These are phyloP conservation scores for Gallinago jamesoni DNA, from an alignment of 2,113 vertebrate genomes.

Conservation along the genomic window DNA sequence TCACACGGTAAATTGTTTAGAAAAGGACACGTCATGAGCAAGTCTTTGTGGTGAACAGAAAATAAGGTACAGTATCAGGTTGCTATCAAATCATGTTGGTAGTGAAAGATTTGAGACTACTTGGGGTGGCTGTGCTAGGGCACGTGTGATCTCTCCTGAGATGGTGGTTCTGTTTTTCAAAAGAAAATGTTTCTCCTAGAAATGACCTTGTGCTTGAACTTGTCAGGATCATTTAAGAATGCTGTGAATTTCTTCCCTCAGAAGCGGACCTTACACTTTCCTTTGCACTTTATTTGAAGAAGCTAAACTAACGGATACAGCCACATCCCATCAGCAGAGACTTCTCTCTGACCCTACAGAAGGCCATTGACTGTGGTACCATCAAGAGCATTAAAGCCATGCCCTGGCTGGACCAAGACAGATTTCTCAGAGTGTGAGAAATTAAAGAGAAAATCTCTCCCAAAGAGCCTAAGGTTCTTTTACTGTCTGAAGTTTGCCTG, in stretches of 20 bases:
- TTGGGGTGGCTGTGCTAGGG: not conserved
- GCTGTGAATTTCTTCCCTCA: not conserved
- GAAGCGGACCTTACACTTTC: not conserved
- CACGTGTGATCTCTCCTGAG: not conserved
- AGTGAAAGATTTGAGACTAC: not conserved
- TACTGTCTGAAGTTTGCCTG: not conserved
- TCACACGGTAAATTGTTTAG: not conserved
- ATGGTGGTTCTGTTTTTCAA: not conserved
- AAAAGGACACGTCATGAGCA: accelerated
- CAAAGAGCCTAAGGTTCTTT: not conserved
- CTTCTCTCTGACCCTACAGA: not conserved
- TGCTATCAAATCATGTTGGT: not conserved
- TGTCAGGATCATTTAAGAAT: not conserved
- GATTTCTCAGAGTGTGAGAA: not conserved
- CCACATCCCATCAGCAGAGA: not conserved
- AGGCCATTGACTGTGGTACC: not conserved
- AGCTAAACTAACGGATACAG: not conserved
- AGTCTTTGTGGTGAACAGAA: not conserved
- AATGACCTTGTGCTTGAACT: not conserved
- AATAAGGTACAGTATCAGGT: not conserved
- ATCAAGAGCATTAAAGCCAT: not conserved
- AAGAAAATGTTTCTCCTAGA: not conserved
- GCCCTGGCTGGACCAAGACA: not conserved
- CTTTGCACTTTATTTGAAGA: not conserved
- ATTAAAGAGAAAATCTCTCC: not conserved